Conservation (phyloP, 2,797 vertebrate genomes). For the Rhinatrema bivittatum region DNA sequence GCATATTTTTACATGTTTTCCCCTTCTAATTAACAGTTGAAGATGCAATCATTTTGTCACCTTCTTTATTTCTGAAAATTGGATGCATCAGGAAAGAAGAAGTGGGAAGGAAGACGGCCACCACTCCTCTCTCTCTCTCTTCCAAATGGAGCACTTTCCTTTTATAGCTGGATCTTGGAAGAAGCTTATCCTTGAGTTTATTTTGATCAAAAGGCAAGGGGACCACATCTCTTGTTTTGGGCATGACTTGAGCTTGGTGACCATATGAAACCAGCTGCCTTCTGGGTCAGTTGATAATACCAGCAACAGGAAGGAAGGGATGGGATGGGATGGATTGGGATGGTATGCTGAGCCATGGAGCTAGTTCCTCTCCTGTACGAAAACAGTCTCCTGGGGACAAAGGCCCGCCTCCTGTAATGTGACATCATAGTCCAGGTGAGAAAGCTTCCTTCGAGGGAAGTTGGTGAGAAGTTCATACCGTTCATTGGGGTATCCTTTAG, state of each 20-base stretch:
- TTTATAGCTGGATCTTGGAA: too few relatives aligned
- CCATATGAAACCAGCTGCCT: slow-evolving; percentile 29
- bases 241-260: slow-evolving; percentile 68
- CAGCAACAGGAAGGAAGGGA: not conserved
- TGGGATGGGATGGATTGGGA: not conserved
- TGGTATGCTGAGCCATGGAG: slow-evolving; percentile 21
- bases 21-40: too few relatives aligned
- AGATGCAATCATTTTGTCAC: too few relatives aligned
- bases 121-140: too few relatives aligned
- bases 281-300: not conserved
- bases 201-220: too few relatives aligned
- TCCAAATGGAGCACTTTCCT: too few relatives aligned
- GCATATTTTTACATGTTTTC: too few relatives aligned
- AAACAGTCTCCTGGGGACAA: slow-evolving; percentile 99
- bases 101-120: too few relatives aligned
- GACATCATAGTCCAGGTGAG: slow-evolving; percentile 98
- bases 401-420: slow-evolving; percentile 95
- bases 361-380: slow-evolving; percentile 99
- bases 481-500: slow-evolving; percentile 96
- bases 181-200: too few relatives aligned
- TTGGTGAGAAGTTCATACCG: slow-evolving; percentile 98
- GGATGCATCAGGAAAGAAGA: too few relatives aligned
- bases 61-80: too few relatives aligned
- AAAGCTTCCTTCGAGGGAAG: slow-evolving; percentile 92
- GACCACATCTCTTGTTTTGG: too few relatives aligned